phyloP scores from a whole-genome alignment of 1,140 invertebrate genomes.

The Trypoxylus dichotomus region DNA sequence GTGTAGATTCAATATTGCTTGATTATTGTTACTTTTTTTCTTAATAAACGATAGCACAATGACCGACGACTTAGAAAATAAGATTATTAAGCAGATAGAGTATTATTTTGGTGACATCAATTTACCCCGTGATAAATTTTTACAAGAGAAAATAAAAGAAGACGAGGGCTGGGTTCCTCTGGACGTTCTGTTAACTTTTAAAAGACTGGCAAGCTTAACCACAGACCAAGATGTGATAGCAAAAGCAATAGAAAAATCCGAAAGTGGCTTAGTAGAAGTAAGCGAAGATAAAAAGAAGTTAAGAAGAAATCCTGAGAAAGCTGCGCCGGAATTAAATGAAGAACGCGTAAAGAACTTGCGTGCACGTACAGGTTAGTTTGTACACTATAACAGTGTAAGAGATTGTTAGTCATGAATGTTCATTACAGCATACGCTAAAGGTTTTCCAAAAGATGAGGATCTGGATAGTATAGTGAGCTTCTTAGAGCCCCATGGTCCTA shows the following conservation, averaged over 20 bases:
- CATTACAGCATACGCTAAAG: slow-evolving; percentile 78
- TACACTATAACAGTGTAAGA: not conserved
- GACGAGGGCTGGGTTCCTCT: slow-evolving; percentile 91
- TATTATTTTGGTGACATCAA: slow-evolving; percentile 84
- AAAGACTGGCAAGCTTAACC: slow-evolving; percentile 75
- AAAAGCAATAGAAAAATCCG: slow-evolving; percentile 74
- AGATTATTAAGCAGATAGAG: slow-evolving; percentile 66
- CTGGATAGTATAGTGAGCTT: slow-evolving; percentile 76
- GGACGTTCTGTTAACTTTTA: slow-evolving; percentile 84
- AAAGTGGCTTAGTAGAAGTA: slow-evolving; percentile 73
- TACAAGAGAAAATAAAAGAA: slow-evolving; percentile 78
- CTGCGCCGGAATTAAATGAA: slow-evolving; percentile 83
- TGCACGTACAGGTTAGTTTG: slow-evolving; percentile 60
- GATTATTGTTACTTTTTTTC: not conserved
- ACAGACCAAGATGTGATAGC: slow-evolving; percentile 72
- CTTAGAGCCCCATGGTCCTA: slow-evolving; percentile 69
- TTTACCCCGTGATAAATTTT: slow-evolving; percentile 85
- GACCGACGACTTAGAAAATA: slow-evolving; percentile 57
- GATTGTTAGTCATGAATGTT: slow-evolving; percentile 27
- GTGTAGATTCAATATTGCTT: not conserved
- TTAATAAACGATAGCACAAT: slow-evolving; percentile 32
- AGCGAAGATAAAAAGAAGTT: slow-evolving; percentile 83
- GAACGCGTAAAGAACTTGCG: slow-evolving; percentile 78
- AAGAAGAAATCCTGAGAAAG: slow-evolving; percentile 72
- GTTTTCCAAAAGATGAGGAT: slow-evolving; percentile 73